These are phyloP conservation scores for Cheilinus undulatus DNA, from an alignment of 2,113 vertebrate genomes.

Conservation along the genomic window DNA sequence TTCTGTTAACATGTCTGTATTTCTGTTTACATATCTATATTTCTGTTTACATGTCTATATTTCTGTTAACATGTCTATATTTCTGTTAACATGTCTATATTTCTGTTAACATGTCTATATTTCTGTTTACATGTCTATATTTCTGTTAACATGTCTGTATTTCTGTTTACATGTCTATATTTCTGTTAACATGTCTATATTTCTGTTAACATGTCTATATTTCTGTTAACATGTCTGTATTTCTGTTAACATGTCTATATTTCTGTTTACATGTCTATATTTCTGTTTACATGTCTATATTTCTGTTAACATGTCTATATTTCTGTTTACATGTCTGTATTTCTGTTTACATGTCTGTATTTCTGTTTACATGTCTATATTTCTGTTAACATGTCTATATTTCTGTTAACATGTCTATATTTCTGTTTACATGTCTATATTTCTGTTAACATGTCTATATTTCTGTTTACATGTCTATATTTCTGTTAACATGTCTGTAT, in stretches of 20 bases:
- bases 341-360: conserved; percentile 1
- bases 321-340: too few species aligned
- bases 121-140: conserved; percentile 12
- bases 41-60: conserved; percentile 1
- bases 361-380: conserved; percentile 12
- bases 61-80: conserved; percentile 12
- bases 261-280: too few species aligned
- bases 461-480: conserved; percentile 1
- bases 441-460: too few species aligned
- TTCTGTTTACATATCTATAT: too few species aligned
- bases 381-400: too few species aligned
- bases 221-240: not conserved
- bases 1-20: conserved; percentile 12
- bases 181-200: conserved; percentile 12
- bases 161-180: conserved; percentile 1
- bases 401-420: conserved; percentile 1
- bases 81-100: too few species aligned
- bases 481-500: conserved; percentile 12
- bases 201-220: too few species aligned
- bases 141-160: too few species aligned
- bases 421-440: conserved; percentile 12
- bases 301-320: conserved; percentile 12
- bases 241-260: conserved; percentile 12
- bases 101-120: conserved; percentile 1
- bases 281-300: conserved; percentile 1